A percentile compares a stretch with the other conserved stretches of the same genome.
Conservation (phyloP, 2,797 vertebrate genomes). For the Paramormyrops hopkinsi region DNA sequence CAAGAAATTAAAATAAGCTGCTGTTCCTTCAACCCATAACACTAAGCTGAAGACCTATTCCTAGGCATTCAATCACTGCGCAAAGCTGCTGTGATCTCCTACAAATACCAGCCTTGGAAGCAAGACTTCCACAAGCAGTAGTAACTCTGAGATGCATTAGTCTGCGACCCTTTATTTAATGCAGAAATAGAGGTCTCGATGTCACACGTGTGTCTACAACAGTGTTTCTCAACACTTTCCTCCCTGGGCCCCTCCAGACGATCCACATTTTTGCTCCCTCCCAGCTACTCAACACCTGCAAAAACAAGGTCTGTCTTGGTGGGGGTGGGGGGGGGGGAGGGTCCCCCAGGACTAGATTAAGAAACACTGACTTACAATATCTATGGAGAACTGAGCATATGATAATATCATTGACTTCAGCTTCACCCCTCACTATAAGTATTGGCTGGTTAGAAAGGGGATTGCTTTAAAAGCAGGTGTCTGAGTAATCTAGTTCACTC, state of each 20-base stretch:
- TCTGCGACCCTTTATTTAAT: neutral
- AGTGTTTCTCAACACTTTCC: neutral
- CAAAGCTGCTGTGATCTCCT: neutral
- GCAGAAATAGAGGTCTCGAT: neutral
- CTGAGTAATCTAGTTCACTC: neutral
- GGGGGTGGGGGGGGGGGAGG: too few relatives aligned
- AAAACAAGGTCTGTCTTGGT: neutral
- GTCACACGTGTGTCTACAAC: neutral
- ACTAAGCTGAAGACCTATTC: neutral
- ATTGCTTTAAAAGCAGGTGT: neutral
- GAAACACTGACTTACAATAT: neutral
- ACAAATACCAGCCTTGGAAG: neutral
- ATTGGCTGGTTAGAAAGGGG: neutral
- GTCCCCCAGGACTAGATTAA: neutral
- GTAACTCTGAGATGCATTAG: neutral
- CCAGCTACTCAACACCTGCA: neutral
- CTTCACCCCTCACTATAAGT: neutral
- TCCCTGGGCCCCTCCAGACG: neutral
- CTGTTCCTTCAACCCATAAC: neutral
- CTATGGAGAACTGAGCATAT: neutral
- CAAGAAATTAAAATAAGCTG: neutral
- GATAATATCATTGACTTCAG: neutral
- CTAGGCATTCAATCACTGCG: neutral
- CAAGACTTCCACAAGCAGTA: neutral
- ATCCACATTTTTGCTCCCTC: neutral